Base-by-base conservation (phyloP, 1,140 invertebrate genomes). In the Hypsibius dujardini region DNA sequence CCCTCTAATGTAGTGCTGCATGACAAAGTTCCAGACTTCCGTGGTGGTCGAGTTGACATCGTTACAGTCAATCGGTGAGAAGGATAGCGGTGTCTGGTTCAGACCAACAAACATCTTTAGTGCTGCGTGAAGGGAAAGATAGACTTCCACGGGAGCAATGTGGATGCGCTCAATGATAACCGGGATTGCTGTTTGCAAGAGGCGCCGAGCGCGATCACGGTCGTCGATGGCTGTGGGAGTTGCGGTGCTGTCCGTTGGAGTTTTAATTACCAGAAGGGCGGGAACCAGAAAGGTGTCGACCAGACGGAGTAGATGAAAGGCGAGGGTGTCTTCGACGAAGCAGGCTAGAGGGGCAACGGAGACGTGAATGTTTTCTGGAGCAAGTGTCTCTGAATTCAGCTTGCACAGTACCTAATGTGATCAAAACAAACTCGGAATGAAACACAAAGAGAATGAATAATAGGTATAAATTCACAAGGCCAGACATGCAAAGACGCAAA, bases 1-100 rank as follows among this genome's bases (percentile, higher is more conserved):
- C 12, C 87, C 89, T 12, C 90, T 90, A 1, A 93, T 83, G 78
- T 94, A 95, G 81, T 95, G 91, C 80, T 90, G 85, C 0, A 88
- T 87, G 47, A 95, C 76, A 1, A 86, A 85, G 77, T 90, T 87
- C 1, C 89, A 88, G 56, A 96, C 82, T 71, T 86, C 84, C 73
- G 87, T 87, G 2, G 85, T 81, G 0, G 89, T 88, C 0, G 90
- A 90, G 67, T 88, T 81, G 67, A 95, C 76, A 75, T 87, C 82
- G 15, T 81, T 81, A 46, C 87, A 83, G 75, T 88, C 84, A 79
- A 94, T 95, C 46, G 83, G 82, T 1, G 85, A 84, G 77, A 96
- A 90, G 1, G 87, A 84, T 1, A 97, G 79, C 0, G 92, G 91
- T 2, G 92, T 90, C 74, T 92, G 87, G 79, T 95, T 92, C 47